Conservation (phyloP, 2,113 vertebrate genomes). For the Nannobrachium achirus region DNA sequence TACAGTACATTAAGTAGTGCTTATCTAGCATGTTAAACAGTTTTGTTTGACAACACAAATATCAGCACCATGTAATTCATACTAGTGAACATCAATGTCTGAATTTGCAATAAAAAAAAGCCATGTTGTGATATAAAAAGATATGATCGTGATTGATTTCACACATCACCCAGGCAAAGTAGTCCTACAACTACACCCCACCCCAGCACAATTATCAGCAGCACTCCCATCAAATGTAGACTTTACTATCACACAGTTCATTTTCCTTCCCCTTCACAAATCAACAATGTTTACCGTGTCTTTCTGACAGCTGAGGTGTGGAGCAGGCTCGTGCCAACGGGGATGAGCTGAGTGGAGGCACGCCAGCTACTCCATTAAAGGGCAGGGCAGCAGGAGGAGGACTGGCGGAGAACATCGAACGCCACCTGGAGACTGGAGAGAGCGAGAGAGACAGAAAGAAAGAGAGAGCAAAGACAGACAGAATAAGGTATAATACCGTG, state of each 20-base stretch:
- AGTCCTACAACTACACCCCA: background rate
- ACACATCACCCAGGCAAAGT: too few species aligned
- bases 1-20: too few species aligned
- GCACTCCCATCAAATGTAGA: too few species aligned
- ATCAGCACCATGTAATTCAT: too few species aligned
- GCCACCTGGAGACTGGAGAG: slow-evolving; percentile 87
- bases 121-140: too few species aligned
- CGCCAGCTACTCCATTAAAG: slow-evolving; percentile 84
- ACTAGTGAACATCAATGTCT: too few species aligned
- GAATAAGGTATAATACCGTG: too few species aligned
- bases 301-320: slow-evolving; percentile 86
- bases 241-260: background rate
- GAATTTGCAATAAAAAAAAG: background rate
- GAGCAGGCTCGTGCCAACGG: slow-evolving; percentile 83
- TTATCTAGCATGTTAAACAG: too few species aligned
- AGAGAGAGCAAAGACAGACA: background rate
- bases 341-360: slow-evolving; percentile 81
- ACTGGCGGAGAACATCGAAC: slow-evolving; percentile 85
- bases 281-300: slow-evolving; percentile 81
- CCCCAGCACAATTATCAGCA: background rate
- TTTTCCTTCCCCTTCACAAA: too few species aligned
- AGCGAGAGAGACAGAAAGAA: slow-evolving; percentile 19
- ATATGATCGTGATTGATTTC: too few species aligned
- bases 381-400: slow-evolving; percentile 74
- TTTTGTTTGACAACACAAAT: too few species aligned